A percentile compares a stretch with the other conserved stretches of the same genome.
phyloP scores from a whole-genome alignment of 1,140 invertebrate species.

The Drosophila simulans region DNA sequence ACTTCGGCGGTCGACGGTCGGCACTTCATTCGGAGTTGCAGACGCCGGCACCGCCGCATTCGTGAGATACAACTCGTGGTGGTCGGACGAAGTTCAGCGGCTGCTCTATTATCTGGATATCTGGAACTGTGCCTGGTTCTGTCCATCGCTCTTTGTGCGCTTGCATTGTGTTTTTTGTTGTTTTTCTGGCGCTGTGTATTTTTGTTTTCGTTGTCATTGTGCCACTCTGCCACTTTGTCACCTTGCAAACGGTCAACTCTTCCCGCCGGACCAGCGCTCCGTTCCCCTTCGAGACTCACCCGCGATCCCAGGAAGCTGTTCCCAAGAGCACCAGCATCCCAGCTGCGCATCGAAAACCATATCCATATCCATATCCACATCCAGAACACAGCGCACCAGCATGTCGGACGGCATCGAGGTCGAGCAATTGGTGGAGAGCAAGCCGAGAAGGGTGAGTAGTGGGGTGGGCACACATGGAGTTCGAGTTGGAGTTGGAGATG shows the following conservation, averaged over 20 bases:
- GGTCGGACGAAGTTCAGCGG: constrained; percentile 55
- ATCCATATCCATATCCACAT: constrained; percentile 7
- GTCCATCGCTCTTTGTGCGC: constrained; percentile 25
- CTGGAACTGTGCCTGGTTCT: constrained; percentile 14
- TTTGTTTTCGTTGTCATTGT: constrained; percentile 22
- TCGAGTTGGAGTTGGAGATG: background rate
- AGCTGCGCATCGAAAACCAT: constrained; percentile 22
- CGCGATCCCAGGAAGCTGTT: constrained; percentile 8
- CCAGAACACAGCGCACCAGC: constrained; percentile 29
- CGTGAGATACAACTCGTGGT: constrained; percentile 66
- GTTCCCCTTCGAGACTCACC: background rate
- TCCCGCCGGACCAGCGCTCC: constrained; percentile 19
- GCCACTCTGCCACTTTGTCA: constrained; percentile 10
- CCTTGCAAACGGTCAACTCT: background rate
- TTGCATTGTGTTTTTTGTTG: constrained; percentile 7
- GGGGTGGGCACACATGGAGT: background rate
- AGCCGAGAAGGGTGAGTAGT: constrained; percentile 79
- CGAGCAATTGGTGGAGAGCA: constrained; percentile 83
- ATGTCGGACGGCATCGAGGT: constrained; percentile 84
- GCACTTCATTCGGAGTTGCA: constrained; percentile 76
- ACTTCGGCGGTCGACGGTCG: constrained; percentile 41
- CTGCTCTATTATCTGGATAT: constrained; percentile 5
- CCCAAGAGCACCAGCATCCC: constrained; percentile 22
- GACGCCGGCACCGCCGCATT: constrained; percentile 65
- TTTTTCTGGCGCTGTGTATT: constrained; percentile 15